A percentile compares a stretch with the other conserved stretches of the same genome.
These are phyloP conservation scores for Altica lythri DNA, from an alignment of 2,888 invertebrate species.

Conservation along the genomic window DNA sequence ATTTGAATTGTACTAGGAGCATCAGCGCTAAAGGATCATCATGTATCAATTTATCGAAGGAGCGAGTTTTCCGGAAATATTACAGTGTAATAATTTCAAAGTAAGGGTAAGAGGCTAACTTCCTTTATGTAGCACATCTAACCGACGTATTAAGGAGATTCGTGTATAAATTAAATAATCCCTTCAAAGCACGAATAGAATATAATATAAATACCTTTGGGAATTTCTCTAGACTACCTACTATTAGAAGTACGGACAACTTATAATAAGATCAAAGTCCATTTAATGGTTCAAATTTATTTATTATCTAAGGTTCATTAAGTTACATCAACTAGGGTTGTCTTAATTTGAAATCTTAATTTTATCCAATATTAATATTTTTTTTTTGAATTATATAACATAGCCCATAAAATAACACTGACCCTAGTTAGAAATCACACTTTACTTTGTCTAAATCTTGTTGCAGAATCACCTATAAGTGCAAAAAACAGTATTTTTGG, in stretches of 20 bases:
- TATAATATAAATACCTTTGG: conserved; percentile 56
- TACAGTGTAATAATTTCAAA: conserved; percentile 56
- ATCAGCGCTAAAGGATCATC: conserved; percentile 33
- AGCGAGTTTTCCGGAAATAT: conserved; percentile 50
- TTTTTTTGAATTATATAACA: too few species aligned
- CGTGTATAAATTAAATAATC: conserved; percentile 59
- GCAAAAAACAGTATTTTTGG: too few species aligned
- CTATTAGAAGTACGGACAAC: conserved; percentile 2
- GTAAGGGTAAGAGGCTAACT: conserved; percentile 53
- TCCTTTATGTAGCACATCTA: conserved; percentile 56
- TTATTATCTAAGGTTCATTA: too few species aligned
- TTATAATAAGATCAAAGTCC: conserved; percentile 6
- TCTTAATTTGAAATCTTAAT: too few species aligned
- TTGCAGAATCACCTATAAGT: too few species aligned
- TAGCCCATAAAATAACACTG: too few species aligned
- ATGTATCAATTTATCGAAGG: conserved; percentile 46
- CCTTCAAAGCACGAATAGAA: conserved; percentile 58
- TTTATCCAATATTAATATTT: too few species aligned
- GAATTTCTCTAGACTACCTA: conserved; percentile 42
- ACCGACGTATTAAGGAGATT: conserved; percentile 58
- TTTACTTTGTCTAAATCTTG: too few species aligned
- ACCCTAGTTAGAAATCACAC: too few species aligned
- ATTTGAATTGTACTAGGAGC: conserved; percentile 23
- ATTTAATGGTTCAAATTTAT: too few species aligned
- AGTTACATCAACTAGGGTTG: too few species aligned